phyloP scores from a whole-genome alignment of 2,797 vertebrate genomes.

The Holocentrus rufus region DNA sequence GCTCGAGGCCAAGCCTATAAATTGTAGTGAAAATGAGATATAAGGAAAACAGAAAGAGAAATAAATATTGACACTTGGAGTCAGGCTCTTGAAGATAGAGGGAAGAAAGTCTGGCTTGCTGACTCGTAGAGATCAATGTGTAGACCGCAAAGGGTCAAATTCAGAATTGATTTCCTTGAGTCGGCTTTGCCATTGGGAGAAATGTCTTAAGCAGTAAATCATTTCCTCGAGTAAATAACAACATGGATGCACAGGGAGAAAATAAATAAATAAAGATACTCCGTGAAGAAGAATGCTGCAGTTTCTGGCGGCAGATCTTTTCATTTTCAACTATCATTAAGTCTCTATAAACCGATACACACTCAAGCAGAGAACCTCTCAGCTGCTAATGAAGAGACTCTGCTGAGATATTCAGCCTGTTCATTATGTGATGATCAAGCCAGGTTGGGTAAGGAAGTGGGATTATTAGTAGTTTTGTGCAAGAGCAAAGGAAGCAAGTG shows the following conservation, averaged over 20 bases:
- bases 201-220: conserved; percentile 12
- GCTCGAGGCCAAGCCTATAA: too few relatives aligned
- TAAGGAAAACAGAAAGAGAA: neutral
- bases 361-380: too few relatives aligned
- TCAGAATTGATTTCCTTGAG: conserved; percentile 35
- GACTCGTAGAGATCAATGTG: conserved; percentile 31
- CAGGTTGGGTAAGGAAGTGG: neutral
- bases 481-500: neutral
- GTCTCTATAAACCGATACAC: too few relatives aligned
- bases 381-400: too few relatives aligned
- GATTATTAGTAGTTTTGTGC: neutral
- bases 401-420: too few relatives aligned
- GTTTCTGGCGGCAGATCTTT: conserved; percentile 10
- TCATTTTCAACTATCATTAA: neutral
- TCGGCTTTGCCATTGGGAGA: conserved; percentile 16
- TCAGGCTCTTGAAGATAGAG: conserved; percentile 16
- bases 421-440: too few relatives aligned
- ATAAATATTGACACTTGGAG: neutral
- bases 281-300: neutral
- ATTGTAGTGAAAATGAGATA: too few relatives aligned
- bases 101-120: neutral
- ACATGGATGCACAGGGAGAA: neutral
- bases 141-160: conserved; percentile 25
- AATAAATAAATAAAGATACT: neutral
- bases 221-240: conserved; percentile 33